Evolutionary conservation across 2,797 vertebrate species (phyloP).

Genomic region (Chrosomus eos): DNA sequence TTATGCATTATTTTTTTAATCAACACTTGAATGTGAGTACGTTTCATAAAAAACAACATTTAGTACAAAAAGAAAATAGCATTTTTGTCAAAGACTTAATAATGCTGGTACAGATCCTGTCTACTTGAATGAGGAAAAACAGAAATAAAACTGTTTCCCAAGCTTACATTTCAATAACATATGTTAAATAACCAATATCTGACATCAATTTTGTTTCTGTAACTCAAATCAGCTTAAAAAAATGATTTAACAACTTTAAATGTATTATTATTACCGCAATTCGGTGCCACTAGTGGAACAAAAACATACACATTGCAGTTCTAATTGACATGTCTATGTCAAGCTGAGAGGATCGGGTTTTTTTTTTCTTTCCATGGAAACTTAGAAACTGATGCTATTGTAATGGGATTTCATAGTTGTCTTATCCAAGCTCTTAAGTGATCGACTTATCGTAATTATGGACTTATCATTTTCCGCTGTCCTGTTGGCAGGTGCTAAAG

Average conservation of each 20-base stretch:
- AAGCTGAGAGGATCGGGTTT: not conserved
- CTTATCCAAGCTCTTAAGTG: constrained; percentile 43
- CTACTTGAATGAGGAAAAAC: not conserved
- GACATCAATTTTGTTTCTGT: not conserved
- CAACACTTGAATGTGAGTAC: not conserved
- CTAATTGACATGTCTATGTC: not conserved
- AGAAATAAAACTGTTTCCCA: not conserved
- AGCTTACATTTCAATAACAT: not conserved
- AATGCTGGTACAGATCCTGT: not conserved
- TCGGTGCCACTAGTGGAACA: not conserved
- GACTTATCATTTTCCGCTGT: constrained; percentile 6
- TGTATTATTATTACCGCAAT: not conserved
- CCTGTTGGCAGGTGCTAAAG: constrained; percentile 60
- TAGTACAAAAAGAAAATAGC: not conserved
- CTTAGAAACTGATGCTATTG: not conserved
- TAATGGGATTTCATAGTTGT: constrained; percentile 3
- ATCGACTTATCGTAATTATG: not conserved
- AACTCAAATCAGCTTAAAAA: not conserved
- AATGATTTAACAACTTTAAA: not conserved
- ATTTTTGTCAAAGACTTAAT: not conserved
- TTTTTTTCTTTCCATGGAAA: not conserved
- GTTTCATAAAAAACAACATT: not conserved
- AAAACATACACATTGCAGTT: not conserved
- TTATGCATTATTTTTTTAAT: too few species aligned
- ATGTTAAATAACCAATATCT: not conserved